Evolutionary conservation across 2,797 vertebrate genomes (phyloP), one percentile per base, ranked within the genome.

Genomic region (Graptemys geographica): DNA sequence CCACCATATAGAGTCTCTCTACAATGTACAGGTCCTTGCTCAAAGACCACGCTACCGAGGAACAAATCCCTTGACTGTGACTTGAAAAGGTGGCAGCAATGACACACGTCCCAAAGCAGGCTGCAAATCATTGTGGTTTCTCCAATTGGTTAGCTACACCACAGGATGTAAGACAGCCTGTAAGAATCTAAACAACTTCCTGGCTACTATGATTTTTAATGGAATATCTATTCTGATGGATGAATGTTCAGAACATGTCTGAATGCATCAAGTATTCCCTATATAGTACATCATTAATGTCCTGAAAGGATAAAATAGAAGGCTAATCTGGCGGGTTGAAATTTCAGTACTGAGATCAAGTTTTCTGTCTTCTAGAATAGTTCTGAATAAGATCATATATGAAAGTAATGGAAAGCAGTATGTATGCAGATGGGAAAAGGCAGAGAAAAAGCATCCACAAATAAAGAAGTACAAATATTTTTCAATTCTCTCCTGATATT

Each of bases 61-160:
- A 57, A 37, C 59, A 94, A 88, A 80, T 79, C 15, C 37, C 80
- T 83, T 47, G 31, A 86, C 88, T 74, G 23, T 81, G 65, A 89
- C 89, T 95, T 93, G 78, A 65, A 81, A 74, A 69, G 44, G 31
- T 76, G n/a, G 81, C 81, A 88, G 84, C 85, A 86, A 80, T 62
- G 79, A 89, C 92, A 86, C 49, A 85, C 5, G 86, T 86, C 84
- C 78, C 56, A 94, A 28, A 92, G 78, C 88, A 90, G 90, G 53
- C 65, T 44, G 41, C 7, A 89, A 88, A 82, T 76, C 90, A 82
- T 76, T 56, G 18, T 87, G 74, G 84, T 89, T 90, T 91, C 74
- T 91, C 65, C 27, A 62, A 65, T 78, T 59, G 55, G 74, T 33
- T 49, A 90, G 82, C 51, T 19, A 31, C 56, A 15, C n/a, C 78